Base-by-base conservation (phyloP, 2,113 vertebrate species). In the Cyprinus carpio region DNA sequence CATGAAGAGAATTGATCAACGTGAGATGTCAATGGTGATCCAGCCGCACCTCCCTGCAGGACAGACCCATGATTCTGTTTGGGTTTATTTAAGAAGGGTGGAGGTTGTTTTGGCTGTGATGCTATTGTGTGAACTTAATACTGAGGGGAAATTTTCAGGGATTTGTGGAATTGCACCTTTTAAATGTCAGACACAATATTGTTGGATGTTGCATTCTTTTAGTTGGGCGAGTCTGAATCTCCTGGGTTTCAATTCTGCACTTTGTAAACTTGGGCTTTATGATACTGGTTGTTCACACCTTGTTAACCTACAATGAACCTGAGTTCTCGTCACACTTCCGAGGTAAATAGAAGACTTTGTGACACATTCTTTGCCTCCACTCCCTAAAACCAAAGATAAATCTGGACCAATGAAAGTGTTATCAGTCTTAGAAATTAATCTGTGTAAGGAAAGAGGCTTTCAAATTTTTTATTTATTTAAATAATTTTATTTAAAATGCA, bases 71-170 rank as follows among this genome's bases (percentile, higher is more conserved):
- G 86, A 87, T 87, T 82, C 67, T 90, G 86, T 91, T 88, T 90
- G 89, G 92, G 89, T 90, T 91, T 85, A 75, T 89, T 87, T 87
- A 79, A 83, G 74, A 25, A 78, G 82, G 67, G 86, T 74, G 87
- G 87, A 87, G 84, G 82, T 85, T 85, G 72, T 86, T 80, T 80
- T 88, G 85, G 54, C 87, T 83, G 88, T 81, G 85, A 89, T 86
- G 84, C 65, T 46, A 56, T 77, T 83, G 69, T 87, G 75, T 81
- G 79, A 87, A 83, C 76, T 71, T 81, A 82, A 87, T 82, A 56
- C 81, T 74, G 34, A 65, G 29, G 65, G n/a, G 64, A 86, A 84
- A 71, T 71, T 62, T 69, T 81, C 46, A 25, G 60, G 71, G 60
- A 64, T 20, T 20, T 79, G 77, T 60, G 83, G 65, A 82, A 89